Evolutionary conservation across 1,140 invertebrate species (phyloP), one percentile per base, ranked within the genome.

Genomic region (Heliconius himera): DNA sequence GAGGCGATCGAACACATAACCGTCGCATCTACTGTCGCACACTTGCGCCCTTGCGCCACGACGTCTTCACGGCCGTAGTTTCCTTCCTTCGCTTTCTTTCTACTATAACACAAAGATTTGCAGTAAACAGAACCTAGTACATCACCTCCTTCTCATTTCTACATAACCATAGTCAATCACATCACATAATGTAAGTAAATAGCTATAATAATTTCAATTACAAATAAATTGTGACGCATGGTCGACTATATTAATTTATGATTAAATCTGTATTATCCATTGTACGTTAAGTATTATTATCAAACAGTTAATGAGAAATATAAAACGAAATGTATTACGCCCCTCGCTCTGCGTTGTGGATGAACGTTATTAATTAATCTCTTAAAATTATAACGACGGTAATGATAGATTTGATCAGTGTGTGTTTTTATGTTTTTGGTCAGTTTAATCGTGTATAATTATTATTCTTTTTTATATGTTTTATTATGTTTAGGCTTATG

Each of bases 291-390:
- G 70, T 72, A 72, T 72, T 71, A 71, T 71, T 29, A 56, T 56
- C 70, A 72, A 72, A 72, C 70, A 72, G 70, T 72, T 72, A 72
- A 72, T 72, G 36, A 41, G 70, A 72, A 72, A 72, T 72, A 72
- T 72, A 72, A 72, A 72, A 72, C 70, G 70, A 72, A 72, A 72
- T 72, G 33, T 41, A 72, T 72, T 72, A 72, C 36, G 36, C 70
- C n/a, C 36, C 70, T 9, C 38, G 20, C 36, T 41, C 20, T 20
- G 5, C 36, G 9, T 72, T 72, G 41, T 41, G 75, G 66, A 70
- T 70, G 22, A 49, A 29, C 38, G 75, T 70, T 70, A 76, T 70
- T 70, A 76, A 76, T 76, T 76, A 76, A 76, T 76, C 75, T 70
- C 38, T 49, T 70, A 20, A 76, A 76, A 76, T 51, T 66, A 49